Evolutionary conservation across 2,113 vertebrate species (phyloP).

Genomic region (Petrocephalus microphthalmus): DNA sequence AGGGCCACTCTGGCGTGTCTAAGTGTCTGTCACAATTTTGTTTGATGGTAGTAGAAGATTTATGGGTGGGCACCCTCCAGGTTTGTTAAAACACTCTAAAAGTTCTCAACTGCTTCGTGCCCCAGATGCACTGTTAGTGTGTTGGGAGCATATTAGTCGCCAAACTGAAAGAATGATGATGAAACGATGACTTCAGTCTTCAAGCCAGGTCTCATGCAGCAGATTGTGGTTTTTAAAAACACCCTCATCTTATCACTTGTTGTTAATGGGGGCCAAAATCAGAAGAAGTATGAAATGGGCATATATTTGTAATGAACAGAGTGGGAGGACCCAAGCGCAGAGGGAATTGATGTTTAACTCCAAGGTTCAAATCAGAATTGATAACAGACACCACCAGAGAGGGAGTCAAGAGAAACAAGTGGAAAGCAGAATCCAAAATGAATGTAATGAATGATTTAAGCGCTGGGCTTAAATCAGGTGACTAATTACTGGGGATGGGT

Average conservation of each 20-base stretch:
- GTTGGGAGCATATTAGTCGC: background rate
- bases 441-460: background rate
- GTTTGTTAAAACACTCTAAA: background rate
- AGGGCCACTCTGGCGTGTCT: slow-evolving; percentile 30
- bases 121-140: background rate
- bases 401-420: background rate
- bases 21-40: slow-evolving; percentile 51
- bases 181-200: background rate
- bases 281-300: background rate
- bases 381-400: background rate
- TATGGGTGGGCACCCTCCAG: background rate
- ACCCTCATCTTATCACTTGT: background rate
- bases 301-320: background rate
- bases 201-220: background rate
- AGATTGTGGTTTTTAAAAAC: background rate
- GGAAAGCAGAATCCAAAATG: background rate
- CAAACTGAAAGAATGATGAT: background rate
- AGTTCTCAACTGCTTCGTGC: background rate
- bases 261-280: background rate
- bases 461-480: background rate
- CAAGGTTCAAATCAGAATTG: background rate
- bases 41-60: background rate
- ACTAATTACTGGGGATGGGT: background rate
- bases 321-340: background rate
- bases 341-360: background rate